Evolutionary conservation across 37 sponge, comb jelly and placozoan genomes (phyloP).

Genomic region (Chondrosia reniformis): DNA sequence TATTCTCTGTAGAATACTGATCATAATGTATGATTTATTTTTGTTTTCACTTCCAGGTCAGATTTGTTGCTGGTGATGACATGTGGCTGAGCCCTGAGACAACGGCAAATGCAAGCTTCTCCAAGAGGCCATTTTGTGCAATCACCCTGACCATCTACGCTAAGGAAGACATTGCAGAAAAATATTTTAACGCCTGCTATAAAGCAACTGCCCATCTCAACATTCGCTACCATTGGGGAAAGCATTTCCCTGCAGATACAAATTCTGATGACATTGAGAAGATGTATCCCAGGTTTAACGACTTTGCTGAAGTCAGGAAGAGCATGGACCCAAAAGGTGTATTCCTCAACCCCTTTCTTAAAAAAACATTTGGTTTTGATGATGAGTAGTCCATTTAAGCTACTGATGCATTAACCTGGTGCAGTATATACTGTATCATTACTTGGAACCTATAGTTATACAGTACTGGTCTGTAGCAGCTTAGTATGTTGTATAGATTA

Average conservation of each 20-base stretch:
- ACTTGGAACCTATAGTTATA: too few species aligned
- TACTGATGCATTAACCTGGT: too few species aligned
- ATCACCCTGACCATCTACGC: conserved; percentile 58
- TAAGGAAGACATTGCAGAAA: background rate
- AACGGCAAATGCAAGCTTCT: background rate
- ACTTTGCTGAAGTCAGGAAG: conserved; percentile 14
- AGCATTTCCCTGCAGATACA: conserved; percentile 22
- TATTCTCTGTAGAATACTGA: too few species aligned
- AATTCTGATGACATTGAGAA: background rate
- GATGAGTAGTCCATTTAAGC: background rate
- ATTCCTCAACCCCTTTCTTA: conserved; percentile 28
- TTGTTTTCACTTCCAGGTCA: conserved; percentile 16
- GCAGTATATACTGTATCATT: too few species aligned
- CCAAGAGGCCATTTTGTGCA: conserved; percentile 13
- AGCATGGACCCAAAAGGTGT: conserved; percentile 40
- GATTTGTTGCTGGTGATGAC: conserved; percentile 49
- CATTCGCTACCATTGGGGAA: conserved; percentile 48
- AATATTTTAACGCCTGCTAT: conserved; percentile 38
- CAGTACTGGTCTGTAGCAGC: too few species aligned
- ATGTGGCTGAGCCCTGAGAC: conserved; percentile 34
- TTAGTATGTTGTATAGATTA: too few species aligned
- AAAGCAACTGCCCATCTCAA: conserved; percentile 23
- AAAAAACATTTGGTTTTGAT: conserved; percentile 22
- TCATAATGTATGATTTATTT: background rate
- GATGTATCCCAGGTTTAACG: conserved; percentile 22